Evolutionary conservation across 2,888 invertebrate species (phyloP), one percentile per base, ranked within the genome.

Genomic region (Hypsopygia costalis): DNA sequence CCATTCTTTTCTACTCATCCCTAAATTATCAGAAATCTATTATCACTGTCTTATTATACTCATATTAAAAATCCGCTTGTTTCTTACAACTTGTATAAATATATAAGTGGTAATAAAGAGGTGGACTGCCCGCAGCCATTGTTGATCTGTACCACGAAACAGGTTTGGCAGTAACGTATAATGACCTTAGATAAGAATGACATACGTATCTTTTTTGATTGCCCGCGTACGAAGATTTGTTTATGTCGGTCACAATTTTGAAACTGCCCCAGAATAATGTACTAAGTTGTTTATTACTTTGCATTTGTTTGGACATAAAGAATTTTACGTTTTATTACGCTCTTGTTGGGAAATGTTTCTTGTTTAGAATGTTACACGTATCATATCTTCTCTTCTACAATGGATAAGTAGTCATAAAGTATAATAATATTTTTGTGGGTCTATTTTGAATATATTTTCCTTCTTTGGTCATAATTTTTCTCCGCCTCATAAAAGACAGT

Each of bases 101-200:
- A 41, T 27, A 43, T 43, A 55, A 63, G 60, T 57, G 62, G 74
- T 71, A 77, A 81, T 86, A 86, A 82, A 83, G 76, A 77, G 72
- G 73, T 77, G 70, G 74, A 73, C 75, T 70, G 83, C 77, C 76
- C 62, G 67, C 63, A 67, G 77, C 77, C 70, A 83, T 86, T 85
- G 83, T 86, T 77, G 78, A 72, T 78, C 69, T 69, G 65, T 65
- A 55, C 60, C 57, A 65, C 62, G 63, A 62, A 87, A 86, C 87
- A 74, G 83, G 86, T 86, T 75, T 63, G 56, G 62, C 62, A 67
- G 63, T 62, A 61, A 65, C 71, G 55, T 61, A 69, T 74, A 73
- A 76, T 77, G 67, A 58, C 56, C 47, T 47, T 48, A 79, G 78
- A 85, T 81, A 82, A 81, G 68, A 69, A 62, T 56, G 66, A 66